phyloP scores from a whole-genome alignment of 2,888 invertebrate genomes.

The Mongoloraphidia duomilia region DNA sequence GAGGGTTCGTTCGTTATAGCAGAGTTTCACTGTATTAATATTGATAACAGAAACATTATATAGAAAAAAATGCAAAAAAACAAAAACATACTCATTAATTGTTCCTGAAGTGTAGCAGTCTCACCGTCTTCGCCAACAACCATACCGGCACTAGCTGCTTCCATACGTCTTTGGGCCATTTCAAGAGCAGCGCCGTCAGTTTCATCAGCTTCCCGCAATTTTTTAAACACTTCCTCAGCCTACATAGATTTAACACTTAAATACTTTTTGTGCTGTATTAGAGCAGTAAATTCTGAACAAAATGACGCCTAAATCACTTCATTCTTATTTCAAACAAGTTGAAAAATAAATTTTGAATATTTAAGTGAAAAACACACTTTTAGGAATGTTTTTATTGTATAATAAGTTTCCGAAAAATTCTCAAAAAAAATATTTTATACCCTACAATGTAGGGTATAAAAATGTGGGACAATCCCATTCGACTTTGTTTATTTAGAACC shows the following conservation, averaged over 20 bases:
- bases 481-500: no score
- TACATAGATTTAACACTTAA: conserved; percentile 12
- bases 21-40: no score
- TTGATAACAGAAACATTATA: background rate
- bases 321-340: background rate
- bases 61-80: background rate
- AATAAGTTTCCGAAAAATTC: no score
- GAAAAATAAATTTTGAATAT: background rate
- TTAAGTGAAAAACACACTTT: background rate
- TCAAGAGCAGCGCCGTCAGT: conserved; percentile 50
- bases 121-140: conserved; percentile 64
- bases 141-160: conserved; percentile 73
- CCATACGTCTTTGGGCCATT: conserved; percentile 62
- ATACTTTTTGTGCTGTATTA: no score
- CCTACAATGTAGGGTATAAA: no score
- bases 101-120: conserved; percentile 75
- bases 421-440: no score
- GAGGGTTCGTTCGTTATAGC: no score
- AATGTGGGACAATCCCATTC: no score
- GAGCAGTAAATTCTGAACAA: no score
- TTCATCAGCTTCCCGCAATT: conserved; percentile 50
- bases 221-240: conserved; percentile 49
- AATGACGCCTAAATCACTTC: background rate
- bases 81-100: conserved; percentile 54
- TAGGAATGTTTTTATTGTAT: no score